Evolutionary conservation across 2,797 vertebrate genomes (phyloP).

Genomic region (Margarornis squamiger): DNA sequence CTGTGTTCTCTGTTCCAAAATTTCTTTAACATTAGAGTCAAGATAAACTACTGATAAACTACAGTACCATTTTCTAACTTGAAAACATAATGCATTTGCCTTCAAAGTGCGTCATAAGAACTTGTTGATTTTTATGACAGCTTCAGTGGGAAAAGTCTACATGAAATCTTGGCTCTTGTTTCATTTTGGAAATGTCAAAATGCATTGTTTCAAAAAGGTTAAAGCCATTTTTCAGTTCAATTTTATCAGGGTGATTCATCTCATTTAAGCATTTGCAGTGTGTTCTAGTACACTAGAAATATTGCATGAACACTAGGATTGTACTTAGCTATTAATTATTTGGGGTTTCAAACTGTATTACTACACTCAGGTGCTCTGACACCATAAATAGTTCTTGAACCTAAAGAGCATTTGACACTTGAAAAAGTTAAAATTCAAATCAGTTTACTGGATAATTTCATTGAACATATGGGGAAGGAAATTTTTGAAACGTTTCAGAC

Average conservation of each 20-base stretch:
- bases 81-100: background rate
- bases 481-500: background rate
- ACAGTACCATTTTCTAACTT: background rate
- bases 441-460: background rate
- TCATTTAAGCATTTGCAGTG: background rate
- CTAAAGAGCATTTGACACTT: background rate
- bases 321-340: background rate
- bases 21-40: background rate
- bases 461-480: background rate
- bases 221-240: conserved; percentile 31
- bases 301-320: background rate
- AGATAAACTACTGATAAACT: background rate
- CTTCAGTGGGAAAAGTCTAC: conserved; percentile 18
- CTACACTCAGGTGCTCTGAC: background rate
- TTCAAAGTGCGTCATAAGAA: background rate
- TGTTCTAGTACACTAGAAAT: background rate
- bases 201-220: conserved; percentile 50
- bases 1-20: background rate
- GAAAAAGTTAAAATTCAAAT: background rate
- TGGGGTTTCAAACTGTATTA: background rate
- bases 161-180: background rate
- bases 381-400: background rate
- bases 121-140: conserved; percentile 30
- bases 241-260: conserved; percentile 21
- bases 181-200: conserved; percentile 52